These are phyloP conservation scores for Apamea crenata DNA, from an alignment of 2,888 invertebrate species.

Conservation along the genomic window DNA sequence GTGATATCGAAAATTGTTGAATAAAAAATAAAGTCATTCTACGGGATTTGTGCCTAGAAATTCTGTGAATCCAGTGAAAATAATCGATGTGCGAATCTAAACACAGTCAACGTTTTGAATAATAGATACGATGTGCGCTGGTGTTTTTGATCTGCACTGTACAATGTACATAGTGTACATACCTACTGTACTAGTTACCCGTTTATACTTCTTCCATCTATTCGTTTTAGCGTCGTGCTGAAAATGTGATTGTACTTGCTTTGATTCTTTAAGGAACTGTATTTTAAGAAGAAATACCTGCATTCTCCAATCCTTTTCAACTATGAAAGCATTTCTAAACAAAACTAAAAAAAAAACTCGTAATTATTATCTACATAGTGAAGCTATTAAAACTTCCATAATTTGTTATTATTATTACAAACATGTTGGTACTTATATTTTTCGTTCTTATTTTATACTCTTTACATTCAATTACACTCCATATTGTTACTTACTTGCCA, in stretches of 20 bases:
- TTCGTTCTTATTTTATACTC: neutral
- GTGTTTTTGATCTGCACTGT: slow-evolving; percentile 51
- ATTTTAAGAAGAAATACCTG: neutral
- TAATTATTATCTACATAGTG: neutral
- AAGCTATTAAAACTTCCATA: neutral
- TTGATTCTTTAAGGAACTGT: neutral
- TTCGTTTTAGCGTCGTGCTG: neutral
- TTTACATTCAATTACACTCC: too few relatives aligned
- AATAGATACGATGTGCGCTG: slow-evolving; percentile 54
- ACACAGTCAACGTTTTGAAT: slow-evolving; percentile 64
- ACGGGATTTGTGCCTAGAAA: slow-evolving; percentile 44
- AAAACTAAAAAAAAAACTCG: neutral
- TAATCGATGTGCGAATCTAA: slow-evolving; percentile 60
- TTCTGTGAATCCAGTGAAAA: slow-evolving; percentile 49
- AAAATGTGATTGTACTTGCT: too few relatives aligned
- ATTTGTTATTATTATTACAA: neutral
- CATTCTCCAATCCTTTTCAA: neutral
- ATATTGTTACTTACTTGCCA: neutral
- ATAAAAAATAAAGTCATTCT: slow-evolving; percentile 47
- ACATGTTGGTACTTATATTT: neutral
- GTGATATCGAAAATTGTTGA: slow-evolving; percentile 25
- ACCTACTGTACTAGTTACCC: slow-evolving; percentile 3
- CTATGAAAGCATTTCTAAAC: neutral
- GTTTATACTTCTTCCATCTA: slow-evolving; percentile 21
- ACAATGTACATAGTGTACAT: neutral